Conservation (phyloP, 2,888 invertebrate genomes). For the Trachelus stipa region DNA sequence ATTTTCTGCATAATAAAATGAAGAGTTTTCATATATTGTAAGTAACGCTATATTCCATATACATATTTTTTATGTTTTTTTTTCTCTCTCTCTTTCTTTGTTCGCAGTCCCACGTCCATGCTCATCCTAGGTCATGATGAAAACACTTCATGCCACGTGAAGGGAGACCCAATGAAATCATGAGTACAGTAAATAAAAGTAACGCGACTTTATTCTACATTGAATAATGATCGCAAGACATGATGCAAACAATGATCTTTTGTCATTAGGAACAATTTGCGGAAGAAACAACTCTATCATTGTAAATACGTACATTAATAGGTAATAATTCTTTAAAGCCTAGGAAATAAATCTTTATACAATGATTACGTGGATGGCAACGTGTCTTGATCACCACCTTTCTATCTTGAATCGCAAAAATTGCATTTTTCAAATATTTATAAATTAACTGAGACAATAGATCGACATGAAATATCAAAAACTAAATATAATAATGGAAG, state of each 20-base stretch:
- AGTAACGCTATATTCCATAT: slow-evolving; percentile 23
- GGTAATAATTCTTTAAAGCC: slow-evolving; percentile 11
- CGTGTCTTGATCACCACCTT: slow-evolving; percentile 32
- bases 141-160: slow-evolving; percentile 10
- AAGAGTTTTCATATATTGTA: slow-evolving; percentile 21
- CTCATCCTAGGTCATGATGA: slow-evolving; percentile 15
- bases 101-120: slow-evolving; percentile 21
- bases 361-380: slow-evolving; percentile 34
- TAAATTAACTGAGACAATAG: neutral
- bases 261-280: neutral
- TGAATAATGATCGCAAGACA: neutral
- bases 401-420: slow-evolving; percentile 33
- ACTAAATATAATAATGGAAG: neutral
- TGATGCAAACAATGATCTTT: neutral
- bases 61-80: slow-evolving; percentile 13
- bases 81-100: slow-evolving; percentile 1
- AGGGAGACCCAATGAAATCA: slow-evolving; percentile 5
- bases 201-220: neutral
- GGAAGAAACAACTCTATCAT: neutral
- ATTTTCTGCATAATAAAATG: slow-evolving; percentile 17
- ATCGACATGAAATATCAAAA: neutral
- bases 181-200: neutral
- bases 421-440: slow-evolving; percentile 16
- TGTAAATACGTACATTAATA: neutral
- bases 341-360: slow-evolving; percentile 29